phyloP scores from a whole-genome alignment of 1,140 invertebrate genomes.

The Scaptomyza graminum region DNA sequence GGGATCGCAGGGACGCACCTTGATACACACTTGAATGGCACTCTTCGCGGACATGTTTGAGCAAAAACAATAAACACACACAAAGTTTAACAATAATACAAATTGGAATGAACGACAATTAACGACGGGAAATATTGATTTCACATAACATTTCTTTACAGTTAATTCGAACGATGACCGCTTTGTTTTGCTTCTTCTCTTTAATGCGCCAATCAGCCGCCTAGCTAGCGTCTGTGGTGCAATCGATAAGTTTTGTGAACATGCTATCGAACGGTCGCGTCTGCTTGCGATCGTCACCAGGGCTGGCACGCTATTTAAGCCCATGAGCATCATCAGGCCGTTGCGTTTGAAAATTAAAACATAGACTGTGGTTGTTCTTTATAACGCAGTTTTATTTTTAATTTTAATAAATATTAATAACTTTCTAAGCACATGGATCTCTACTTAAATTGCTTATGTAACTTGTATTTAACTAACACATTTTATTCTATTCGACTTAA shows the following conservation, averaged over 20 bases:
- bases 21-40: constrained; percentile 88
- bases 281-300: background rate
- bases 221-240: constrained; percentile 3
- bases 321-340: background rate
- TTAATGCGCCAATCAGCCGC: constrained; percentile 1
- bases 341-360: constrained; percentile 16
- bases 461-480: constrained; percentile 71
- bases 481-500: constrained; percentile 66
- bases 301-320: background rate
- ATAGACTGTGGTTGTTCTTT: constrained; percentile 43
- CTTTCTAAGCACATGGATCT: constrained; percentile 79
- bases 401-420: constrained; percentile 77
- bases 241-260: constrained; percentile 7
- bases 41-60: constrained; percentile 67
- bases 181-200: constrained; percentile 42
- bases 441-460: constrained; percentile 81
- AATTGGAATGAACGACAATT: constrained; percentile 15
- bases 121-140: constrained; percentile 15
- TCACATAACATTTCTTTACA: constrained; percentile 33
- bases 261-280: constrained; percentile 8
- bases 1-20: constrained; percentile 88
- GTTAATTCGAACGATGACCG: constrained; percentile 66
- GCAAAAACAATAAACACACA: background rate
- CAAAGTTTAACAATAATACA: constrained; percentile 2
- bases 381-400: constrained; percentile 78